A percentile compares a stretch with the other conserved stretches of the same genome.
Conservation (phyloP, 2,888 invertebrate species). For the Metalampra italica region DNA sequence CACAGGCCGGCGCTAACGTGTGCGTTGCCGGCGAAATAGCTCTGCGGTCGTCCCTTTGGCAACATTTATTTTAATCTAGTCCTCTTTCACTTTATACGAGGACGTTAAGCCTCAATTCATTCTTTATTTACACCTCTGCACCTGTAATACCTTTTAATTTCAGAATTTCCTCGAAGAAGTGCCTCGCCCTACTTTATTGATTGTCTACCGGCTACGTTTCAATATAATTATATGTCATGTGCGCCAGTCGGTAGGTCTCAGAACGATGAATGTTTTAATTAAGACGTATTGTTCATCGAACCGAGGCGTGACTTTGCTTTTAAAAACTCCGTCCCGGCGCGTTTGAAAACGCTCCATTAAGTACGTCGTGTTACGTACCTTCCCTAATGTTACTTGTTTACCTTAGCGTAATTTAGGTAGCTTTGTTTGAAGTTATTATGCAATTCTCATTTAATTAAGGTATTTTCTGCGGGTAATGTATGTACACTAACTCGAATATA, state of each 20-base stretch:
- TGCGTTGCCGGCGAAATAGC: slow-evolving; percentile 17
- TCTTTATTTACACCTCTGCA: slow-evolving; percentile 40
- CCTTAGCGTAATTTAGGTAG: slow-evolving; percentile 10
- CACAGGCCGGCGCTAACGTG: slow-evolving; percentile 16
- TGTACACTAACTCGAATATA: not conserved
- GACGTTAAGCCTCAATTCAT: slow-evolving; percentile 34
- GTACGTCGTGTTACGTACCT: slow-evolving; percentile 37
- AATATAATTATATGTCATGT: slow-evolving; percentile 58
- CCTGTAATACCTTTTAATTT: slow-evolving; percentile 26
- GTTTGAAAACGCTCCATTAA: slow-evolving; percentile 48
- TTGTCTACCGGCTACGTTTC: slow-evolving; percentile 48
- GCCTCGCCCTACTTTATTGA: slow-evolving; percentile 36
- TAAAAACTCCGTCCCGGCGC: slow-evolving; percentile 51
- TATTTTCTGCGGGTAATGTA: not conserved
- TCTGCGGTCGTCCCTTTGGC: slow-evolving; percentile 27
- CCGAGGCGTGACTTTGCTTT: slow-evolving; percentile 61
- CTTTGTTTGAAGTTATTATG: slow-evolving; percentile 10
- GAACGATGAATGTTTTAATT: slow-evolving; percentile 60
- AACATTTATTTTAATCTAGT: slow-evolving; percentile 45
- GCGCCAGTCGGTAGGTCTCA: slow-evolving; percentile 34
- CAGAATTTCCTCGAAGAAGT: slow-evolving; percentile 20
- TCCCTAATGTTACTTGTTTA: slow-evolving; percentile 28
- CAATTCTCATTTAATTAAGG: slow-evolving; percentile 8
- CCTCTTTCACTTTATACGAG: slow-evolving; percentile 27
- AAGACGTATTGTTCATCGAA: slow-evolving; percentile 66